Base-by-base conservation (phyloP, 2,888 invertebrate genomes). In the Bedellia somnulentella region DNA sequence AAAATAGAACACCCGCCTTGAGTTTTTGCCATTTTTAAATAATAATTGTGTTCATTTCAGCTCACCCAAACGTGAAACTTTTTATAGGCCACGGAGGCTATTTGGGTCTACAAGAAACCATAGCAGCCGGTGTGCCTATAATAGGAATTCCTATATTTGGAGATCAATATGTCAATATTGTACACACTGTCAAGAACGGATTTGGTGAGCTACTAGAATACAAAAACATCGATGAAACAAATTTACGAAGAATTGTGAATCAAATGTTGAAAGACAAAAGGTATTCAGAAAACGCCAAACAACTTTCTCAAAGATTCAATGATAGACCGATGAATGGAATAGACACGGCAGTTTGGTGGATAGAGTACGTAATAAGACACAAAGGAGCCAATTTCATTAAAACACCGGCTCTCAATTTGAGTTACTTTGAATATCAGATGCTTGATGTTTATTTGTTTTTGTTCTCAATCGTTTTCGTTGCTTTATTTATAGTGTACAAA, bases 371-470 rank as follows among this genome's bases (percentile, higher is more conserved):
- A 3, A 38, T 44, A n/a, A 35, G 44, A 24, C 39, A 45, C 15
- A 42, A 44, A 36, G 44, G 44, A 24, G 44, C 43, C 8, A 24
- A 28, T 12, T 41, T 41, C 27, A 38, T 45, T 35, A 43, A 36
- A 29, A 37, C 37, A 5, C 44, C 45, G 2, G 57, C 60, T 1
- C 42, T 61, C 4, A 48, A 62, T 31, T 44, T 78, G 35, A 49
- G 52, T 3, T 58, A 66, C 38, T 56, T 66, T 43, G 59, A 68
- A 39, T 57, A 58, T 35, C 35, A 58, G 13, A 41, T 75, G 18
- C 34, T 78, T 3, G 83, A 83, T 46, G 62, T 83, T 16, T 53
- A 31, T 22, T 23, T 80, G 21, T 67, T 50, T 9, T 67, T 76
- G 37, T 40, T 66, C 2, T 8, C 61, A 1, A 9, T 35, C 6